Evolutionary conservation across 2,797 vertebrate species (phyloP).

Genomic region (Ctenochaetus hawaiiensis): DNA sequence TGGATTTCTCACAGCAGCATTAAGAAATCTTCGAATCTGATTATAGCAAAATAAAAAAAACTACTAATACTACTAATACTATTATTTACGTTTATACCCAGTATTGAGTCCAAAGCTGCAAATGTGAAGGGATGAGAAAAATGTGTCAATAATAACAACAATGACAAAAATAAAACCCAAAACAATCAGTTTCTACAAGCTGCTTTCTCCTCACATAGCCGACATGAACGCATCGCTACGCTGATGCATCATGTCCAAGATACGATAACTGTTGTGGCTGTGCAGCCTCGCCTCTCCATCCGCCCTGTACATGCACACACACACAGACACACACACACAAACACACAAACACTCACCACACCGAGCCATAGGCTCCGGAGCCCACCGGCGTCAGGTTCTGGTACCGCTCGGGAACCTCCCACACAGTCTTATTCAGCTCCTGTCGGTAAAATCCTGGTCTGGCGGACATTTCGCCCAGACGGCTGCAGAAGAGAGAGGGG

Average conservation of each 20-base stretch:
- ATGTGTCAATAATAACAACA: background rate
- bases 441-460: conserved; percentile 93
- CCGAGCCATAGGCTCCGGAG: conserved; percentile 96
- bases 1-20: conserved; percentile 5
- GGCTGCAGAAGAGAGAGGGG: background rate
- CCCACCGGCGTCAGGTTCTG: conserved; percentile 96
- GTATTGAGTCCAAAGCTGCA: background rate
- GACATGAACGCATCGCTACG: conserved; percentile 16
- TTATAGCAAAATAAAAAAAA: background rate
- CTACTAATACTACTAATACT: too few relatives aligned
- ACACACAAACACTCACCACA: conserved; percentile 88
- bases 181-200: background rate
- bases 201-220: background rate
- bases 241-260: conserved; percentile 45
- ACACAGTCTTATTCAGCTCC: conserved; percentile 96
- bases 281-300: conserved; percentile 74
- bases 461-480: conserved; percentile 84
- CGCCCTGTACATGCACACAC: conserved; percentile 74
- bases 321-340: conserved; percentile 81
- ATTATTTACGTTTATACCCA: background rate
- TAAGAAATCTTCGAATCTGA: background rate
- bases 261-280: conserved; percentile 38
- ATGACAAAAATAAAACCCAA: background rate
- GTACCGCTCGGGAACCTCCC: conserved; percentile 96
- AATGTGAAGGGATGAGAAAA: background rate